Conservation (phyloP, 1,140 invertebrate genomes). For the Orussus abietinus region DNA sequence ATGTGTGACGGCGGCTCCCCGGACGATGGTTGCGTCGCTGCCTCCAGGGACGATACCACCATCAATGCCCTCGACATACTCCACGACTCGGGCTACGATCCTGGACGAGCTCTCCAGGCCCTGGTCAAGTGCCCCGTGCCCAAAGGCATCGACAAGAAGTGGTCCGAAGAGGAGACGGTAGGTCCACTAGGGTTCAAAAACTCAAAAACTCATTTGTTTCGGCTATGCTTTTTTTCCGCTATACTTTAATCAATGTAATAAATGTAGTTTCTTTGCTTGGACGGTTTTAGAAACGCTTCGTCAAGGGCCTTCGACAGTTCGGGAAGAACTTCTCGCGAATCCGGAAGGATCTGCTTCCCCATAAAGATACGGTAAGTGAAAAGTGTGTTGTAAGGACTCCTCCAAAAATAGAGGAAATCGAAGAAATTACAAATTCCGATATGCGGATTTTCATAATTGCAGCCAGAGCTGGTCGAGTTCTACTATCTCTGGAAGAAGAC, state of each 20-base stretch:
- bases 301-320: constrained; percentile 95
- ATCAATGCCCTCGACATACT: constrained; percentile 94
- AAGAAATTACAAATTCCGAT: background rate
- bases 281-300: constrained; percentile 80
- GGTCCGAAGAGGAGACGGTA: constrained; percentile 94
- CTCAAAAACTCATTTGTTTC: background rate
- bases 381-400: background rate
- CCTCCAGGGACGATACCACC: constrained; percentile 94
- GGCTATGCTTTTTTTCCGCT: too few relatives aligned
- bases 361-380: constrained; percentile 83
- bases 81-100: constrained; percentile 93
- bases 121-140: constrained; percentile 95
- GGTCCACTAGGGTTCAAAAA: too few relatives aligned
- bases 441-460: constrained; percentile 32
- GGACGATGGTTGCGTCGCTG: constrained; percentile 94
- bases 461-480: constrained; percentile 95
- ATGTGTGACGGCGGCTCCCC: constrained; percentile 98
- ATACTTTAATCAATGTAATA: too few relatives aligned
- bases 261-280: constrained; percentile 14
- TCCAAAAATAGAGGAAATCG: background rate
- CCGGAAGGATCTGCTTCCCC: constrained; percentile 89
- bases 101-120: constrained; percentile 90
- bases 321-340: constrained; percentile 99
- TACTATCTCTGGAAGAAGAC: constrained; percentile 99
- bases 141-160: constrained; percentile 95